Percentiles rank a stretch among this genome's conserved stretches.
Conservation (phyloP, 2,888 invertebrate species). For the Timandra comae region DNA sequence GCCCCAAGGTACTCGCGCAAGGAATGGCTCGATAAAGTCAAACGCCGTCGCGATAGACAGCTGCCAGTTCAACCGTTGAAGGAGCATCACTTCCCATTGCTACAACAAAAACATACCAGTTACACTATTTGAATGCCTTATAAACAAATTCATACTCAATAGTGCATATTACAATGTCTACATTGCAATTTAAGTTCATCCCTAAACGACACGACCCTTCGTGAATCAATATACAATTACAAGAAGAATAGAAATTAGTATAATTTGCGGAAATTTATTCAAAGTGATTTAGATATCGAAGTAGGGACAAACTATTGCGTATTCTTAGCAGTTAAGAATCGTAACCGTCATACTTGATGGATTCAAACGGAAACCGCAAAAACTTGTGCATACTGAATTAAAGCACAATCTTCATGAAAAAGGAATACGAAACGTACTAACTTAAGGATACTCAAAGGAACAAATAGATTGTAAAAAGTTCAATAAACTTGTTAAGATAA, state of each 20-base stretch:
- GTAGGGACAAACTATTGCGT: conserved; percentile 40
- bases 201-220: conserved; percentile 43
- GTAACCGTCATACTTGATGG: conserved; percentile 70
- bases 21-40: conserved; percentile 88
- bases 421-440: conserved; percentile 31
- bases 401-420: conserved; percentile 37
- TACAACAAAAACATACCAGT: conserved; percentile 66
- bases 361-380: conserved; percentile 72
- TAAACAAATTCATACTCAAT: no score
- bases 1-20: conserved; percentile 80
- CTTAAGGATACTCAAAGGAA: conserved; percentile 15
- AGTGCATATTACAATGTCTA: conserved; percentile 18
- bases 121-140: no score
- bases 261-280: conserved; percentile 25
- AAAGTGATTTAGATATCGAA: conserved; percentile 29
- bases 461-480: conserved; percentile 12
- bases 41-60: conserved; percentile 86
- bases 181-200: conserved; percentile 26
- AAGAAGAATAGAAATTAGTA: conserved; percentile 12
- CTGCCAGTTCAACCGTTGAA: conserved; percentile 88
- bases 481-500: conserved; percentile 22
- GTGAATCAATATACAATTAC: conserved; percentile 38
- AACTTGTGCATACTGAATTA: conserved; percentile 61
- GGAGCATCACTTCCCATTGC: conserved; percentile 88
- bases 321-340: conserved; percentile 54